These are phyloP conservation scores for Sciurus niger DNA, from an alignment of 2,113 vertebrate genomes.

Conservation along the genomic window DNA sequence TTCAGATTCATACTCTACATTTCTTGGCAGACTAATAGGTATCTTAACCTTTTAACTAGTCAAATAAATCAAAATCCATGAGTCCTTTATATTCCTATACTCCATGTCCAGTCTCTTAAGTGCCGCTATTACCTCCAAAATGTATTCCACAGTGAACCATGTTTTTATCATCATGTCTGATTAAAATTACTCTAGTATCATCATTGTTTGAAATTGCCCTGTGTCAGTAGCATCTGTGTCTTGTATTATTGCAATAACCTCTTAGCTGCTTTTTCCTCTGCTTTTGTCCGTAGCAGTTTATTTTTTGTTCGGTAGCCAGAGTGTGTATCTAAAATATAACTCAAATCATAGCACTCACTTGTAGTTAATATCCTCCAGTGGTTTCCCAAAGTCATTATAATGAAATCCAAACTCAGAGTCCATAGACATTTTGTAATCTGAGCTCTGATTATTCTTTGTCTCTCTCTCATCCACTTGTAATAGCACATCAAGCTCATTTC, in stretches of 20 bases:
- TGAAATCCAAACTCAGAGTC: conserved; percentile 30
- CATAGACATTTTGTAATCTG: background rate
- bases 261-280: conserved; percentile 22
- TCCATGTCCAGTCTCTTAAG: background rate
- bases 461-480: background rate
- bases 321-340: conserved; percentile 20
- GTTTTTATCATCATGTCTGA: background rate
- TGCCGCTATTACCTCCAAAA: background rate
- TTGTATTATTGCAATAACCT: background rate
- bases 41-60: conserved; percentile 9
- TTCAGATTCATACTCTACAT: background rate
- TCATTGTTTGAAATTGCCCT: background rate
- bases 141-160: background rate
- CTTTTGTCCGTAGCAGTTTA: background rate
- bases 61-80: background rate
- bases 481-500: background rate
- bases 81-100: background rate
- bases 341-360: background rate
- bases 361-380: conserved; percentile 25
- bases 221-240: background rate
- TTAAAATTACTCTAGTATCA: background rate
- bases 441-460: background rate
- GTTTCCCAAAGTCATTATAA: conserved; percentile 21
- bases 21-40: conserved; percentile 3
- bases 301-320: background rate